These are phyloP conservation scores for Sandelia bainsii DNA, from an alignment of 2,797 vertebrate genomes.

Conservation along the genomic window DNA sequence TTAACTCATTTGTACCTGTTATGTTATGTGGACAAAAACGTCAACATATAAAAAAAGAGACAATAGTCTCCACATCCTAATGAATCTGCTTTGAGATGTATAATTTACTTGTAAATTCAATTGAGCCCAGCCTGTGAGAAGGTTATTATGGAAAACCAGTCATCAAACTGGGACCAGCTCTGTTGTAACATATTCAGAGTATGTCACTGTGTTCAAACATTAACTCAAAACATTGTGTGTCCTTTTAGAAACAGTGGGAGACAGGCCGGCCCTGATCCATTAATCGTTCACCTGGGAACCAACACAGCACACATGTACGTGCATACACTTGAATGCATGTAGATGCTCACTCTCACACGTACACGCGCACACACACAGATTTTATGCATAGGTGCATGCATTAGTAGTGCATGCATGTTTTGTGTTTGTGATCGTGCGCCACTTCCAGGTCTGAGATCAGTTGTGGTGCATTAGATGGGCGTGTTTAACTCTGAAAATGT, in stretches of 20 bases:
- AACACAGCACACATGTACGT: constrained; percentile 64
- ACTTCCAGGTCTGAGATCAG: constrained; percentile 58
- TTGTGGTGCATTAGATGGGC: constrained; percentile 58
- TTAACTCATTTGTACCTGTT: neutral
- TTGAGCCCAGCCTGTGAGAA: constrained; percentile 23
- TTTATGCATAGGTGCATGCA: constrained; percentile 6
- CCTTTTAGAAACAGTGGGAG: constrained; percentile 60
- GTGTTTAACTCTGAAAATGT: constrained; percentile 78
- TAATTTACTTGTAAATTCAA: constrained; percentile 55
- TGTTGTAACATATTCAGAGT: constrained; percentile 75
- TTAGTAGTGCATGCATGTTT: constrained; percentile 16
- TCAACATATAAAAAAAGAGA: constrained; percentile 6
- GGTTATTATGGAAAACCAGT: constrained; percentile 62
- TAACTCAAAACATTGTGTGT: constrained; percentile 73
- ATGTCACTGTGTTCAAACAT: constrained; percentile 81
- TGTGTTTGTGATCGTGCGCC: constrained; percentile 25
- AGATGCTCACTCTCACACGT: neutral
- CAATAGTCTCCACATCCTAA: constrained; percentile 17
- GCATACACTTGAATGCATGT: neutral
- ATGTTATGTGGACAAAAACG: neutral
- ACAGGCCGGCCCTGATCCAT: constrained; percentile 48
- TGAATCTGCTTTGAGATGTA: constrained; percentile 27
- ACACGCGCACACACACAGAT: constrained; percentile 2
- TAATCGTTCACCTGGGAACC: constrained; percentile 74
- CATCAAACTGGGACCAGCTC: constrained; percentile 42